These are phyloP conservation scores for Cheilosia impressa DNA, from an alignment of 2,888 invertebrate species.

Conservation along the genomic window DNA sequence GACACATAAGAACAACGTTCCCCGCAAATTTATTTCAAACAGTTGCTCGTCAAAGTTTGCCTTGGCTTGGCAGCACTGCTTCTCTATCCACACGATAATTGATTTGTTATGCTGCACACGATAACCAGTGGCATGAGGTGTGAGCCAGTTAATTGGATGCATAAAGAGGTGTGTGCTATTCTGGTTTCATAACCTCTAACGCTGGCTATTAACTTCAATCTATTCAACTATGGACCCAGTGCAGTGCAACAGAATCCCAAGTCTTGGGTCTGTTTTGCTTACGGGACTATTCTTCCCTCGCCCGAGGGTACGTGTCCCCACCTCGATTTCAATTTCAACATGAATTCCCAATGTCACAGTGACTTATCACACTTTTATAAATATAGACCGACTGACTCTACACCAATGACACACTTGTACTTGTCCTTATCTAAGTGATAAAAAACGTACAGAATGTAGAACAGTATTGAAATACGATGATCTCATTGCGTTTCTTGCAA, in stretches of 20 bases:
- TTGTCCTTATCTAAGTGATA: background rate
- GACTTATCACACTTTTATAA: no score
- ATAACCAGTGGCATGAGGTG: constrained; percentile 19
- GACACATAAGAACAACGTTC: background rate
- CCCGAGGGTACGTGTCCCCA: no score
- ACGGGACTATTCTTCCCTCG: no score
- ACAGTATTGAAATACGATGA: constrained; percentile 4
- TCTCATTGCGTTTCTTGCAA: background rate
- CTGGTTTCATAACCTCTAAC: background rate
- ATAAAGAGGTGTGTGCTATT: background rate
- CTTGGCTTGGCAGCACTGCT: background rate
- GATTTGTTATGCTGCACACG: constrained; percentile 34
- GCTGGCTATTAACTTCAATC: background rate
- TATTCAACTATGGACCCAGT: background rate
- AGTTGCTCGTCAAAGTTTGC: background rate
- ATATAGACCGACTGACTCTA: background rate
- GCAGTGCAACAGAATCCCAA: no score
- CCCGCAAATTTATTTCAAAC: no score
- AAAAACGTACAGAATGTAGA: background rate
- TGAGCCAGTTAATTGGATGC: constrained; percentile 18
- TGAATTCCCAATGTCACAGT: no score
- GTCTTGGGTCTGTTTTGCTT: no score
- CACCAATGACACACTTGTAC: background rate
- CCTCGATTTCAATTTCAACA: no score
- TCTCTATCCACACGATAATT: constrained; percentile 1